These are phyloP conservation scores for Pseudobourletiella spinata DNA, from an alignment of 1,140 invertebrate genomes.

Conservation along the genomic window DNA sequence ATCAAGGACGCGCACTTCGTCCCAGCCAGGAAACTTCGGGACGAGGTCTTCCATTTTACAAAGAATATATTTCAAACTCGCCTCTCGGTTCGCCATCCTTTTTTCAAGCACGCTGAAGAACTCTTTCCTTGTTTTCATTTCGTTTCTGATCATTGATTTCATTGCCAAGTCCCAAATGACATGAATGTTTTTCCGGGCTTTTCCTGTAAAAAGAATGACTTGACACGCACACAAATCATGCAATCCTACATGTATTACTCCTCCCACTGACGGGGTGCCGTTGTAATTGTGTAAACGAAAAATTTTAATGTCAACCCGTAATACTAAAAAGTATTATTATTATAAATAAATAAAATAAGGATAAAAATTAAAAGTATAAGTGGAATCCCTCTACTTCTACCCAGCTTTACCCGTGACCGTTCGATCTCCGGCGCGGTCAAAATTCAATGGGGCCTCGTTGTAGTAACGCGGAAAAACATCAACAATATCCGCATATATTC, in stretches of 20 bases:
- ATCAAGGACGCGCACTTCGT: constrained; percentile 27
- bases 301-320: too few relatives aligned
- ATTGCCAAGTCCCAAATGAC: constrained; percentile 11
- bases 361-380: too few relatives aligned
- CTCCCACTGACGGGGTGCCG: too few relatives aligned
- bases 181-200: not conserved
- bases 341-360: too few relatives aligned
- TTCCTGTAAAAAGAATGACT: not conserved
- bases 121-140: constrained; percentile 16
- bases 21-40: constrained; percentile 22
- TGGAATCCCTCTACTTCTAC: not conserved
- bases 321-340: too few relatives aligned
- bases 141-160: constrained; percentile 24
- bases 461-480: not conserved
- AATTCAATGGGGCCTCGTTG: not conserved
- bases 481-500: not conserved
- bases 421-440: not conserved
- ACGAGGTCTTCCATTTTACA: constrained; percentile 26
- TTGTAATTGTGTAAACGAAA: too few relatives aligned
- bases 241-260: not conserved
- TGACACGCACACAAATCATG: too few relatives aligned
- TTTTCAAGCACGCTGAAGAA: constrained; percentile 22
- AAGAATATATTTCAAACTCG: constrained; percentile 26
- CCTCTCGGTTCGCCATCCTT: constrained; percentile 24
- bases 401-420: not conserved